Percentiles rank a stretch among this genome's conserved stretches.
Conservation (phyloP, 2,797 vertebrate genomes). For the Furcifer pardalis region DNA sequence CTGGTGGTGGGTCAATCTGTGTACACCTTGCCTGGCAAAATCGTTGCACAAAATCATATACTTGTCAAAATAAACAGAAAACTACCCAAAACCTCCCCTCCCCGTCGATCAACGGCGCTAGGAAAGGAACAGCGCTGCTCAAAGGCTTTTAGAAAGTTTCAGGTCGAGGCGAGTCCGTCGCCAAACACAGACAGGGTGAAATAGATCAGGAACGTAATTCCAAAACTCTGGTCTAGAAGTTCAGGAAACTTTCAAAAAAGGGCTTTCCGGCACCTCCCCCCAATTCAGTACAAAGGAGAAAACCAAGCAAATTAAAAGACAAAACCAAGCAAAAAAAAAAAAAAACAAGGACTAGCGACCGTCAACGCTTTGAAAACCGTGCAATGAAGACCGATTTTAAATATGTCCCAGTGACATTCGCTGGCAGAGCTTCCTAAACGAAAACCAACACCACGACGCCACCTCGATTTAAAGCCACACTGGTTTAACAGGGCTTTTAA, state of each 20-base stretch:
- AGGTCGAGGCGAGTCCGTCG: background rate
- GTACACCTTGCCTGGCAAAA: background rate
- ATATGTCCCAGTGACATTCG: background rate
- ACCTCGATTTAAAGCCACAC: no score
- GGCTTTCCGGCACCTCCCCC: background rate
- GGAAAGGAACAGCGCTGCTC: no score
- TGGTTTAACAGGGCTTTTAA: background rate
- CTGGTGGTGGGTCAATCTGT: background rate
- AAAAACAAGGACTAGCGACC: no score
- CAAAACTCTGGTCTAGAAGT: no score
- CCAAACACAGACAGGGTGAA: background rate
- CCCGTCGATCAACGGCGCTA: background rate
- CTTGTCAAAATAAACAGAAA: background rate
- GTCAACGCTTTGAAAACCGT: background rate
- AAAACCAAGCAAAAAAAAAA: no score
- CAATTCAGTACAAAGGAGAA: no score
- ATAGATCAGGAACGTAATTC: background rate
- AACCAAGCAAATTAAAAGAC: no score
- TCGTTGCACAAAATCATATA: background rate
- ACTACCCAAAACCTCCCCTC: background rate
- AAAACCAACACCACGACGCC: background rate
- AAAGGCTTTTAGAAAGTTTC: background rate
- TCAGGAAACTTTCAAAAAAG: background rate
- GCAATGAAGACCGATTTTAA: background rate
- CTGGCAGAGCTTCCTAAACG: background rate